These are phyloP conservation scores for Zaprionus obscuricornis DNA, from an alignment of 2,888 invertebrate species.

Conservation along the genomic window DNA sequence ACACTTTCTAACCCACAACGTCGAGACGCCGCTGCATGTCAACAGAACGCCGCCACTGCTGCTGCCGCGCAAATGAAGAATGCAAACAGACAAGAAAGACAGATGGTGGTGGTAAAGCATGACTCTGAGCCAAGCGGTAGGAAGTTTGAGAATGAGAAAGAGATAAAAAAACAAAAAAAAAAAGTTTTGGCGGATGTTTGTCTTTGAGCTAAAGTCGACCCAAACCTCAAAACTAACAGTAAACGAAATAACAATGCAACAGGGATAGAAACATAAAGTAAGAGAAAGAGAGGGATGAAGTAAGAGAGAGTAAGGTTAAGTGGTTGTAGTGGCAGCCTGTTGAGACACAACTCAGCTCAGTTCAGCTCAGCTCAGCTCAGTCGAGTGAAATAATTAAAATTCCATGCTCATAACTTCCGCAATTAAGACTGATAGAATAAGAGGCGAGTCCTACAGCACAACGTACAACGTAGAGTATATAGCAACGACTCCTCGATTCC, in stretches of 20 bases:
- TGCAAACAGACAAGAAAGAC: slow-evolving; percentile 55
- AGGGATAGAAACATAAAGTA: slow-evolving; percentile 11
- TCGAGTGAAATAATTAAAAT: slow-evolving; percentile 77
- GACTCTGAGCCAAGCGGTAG: not conserved
- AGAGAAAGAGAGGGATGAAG: slow-evolving; percentile 1
- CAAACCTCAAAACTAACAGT: slow-evolving; percentile 54
- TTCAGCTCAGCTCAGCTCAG: too few relatives aligned
- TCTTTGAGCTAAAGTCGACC: slow-evolving; percentile 31
- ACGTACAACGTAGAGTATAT: too few relatives aligned
- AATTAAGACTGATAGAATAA: slow-evolving; percentile 67
- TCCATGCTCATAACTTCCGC: slow-evolving; percentile 77
- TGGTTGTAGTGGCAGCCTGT: slow-evolving; percentile 26
- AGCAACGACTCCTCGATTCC: too few relatives aligned
- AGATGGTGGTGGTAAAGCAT: not conserved
- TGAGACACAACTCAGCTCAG: too few relatives aligned
- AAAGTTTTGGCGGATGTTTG: slow-evolving; percentile 70
- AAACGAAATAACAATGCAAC: slow-evolving; percentile 62
- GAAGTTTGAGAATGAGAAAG: slow-evolving; percentile 3
- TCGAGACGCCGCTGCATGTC: slow-evolving; percentile 14
- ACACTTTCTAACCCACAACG: slow-evolving; percentile 71
- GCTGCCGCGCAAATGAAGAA: slow-evolving; percentile 51
- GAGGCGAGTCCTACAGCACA: slow-evolving; percentile 42
- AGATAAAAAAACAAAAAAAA: not conserved
- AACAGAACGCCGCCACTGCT: not conserved
- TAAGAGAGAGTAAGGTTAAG: slow-evolving; percentile 17